These are phyloP conservation scores for Diachasma alloeum DNA, from an alignment of 1,140 invertebrate species.

Conservation along the genomic window DNA sequence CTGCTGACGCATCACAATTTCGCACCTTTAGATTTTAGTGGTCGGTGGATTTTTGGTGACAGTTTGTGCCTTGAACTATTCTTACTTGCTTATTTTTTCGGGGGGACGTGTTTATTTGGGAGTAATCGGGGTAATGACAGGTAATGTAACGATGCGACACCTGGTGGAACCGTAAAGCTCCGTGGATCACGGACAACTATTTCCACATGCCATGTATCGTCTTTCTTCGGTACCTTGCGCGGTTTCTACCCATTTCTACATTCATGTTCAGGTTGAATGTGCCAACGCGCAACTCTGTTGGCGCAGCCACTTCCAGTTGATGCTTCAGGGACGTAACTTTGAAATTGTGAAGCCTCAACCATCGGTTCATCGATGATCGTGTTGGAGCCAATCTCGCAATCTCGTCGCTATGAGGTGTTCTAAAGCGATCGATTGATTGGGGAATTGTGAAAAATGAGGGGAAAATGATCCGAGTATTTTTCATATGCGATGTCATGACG, in stretches of 20 bases:
- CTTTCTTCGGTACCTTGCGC: not conserved
- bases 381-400: too few relatives aligned
- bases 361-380: too few relatives aligned
- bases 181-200: conserved; percentile 35
- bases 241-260: not conserved
- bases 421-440: too few relatives aligned
- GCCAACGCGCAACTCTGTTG: not conserved
- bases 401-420: too few relatives aligned
- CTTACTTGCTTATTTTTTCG: not conserved
- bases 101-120: not conserved
- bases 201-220: not conserved
- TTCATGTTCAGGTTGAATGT: not conserved
- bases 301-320: conserved; percentile 7
- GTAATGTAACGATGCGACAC: not conserved
- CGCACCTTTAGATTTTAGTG: too few relatives aligned
- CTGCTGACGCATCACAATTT: not conserved
- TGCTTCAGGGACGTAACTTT: conserved; percentile 5
- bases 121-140: not conserved
- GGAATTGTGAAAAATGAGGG: too few relatives aligned
- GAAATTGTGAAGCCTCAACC: not conserved
- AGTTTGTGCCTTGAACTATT: not conserved
- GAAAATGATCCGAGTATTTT: too few relatives aligned
- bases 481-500: too few relatives aligned
- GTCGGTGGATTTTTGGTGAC: too few relatives aligned
- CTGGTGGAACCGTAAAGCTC: conserved; percentile 22